Conservation (phyloP, 2,888 invertebrate genomes). For the Lithosia quadra region DNA sequence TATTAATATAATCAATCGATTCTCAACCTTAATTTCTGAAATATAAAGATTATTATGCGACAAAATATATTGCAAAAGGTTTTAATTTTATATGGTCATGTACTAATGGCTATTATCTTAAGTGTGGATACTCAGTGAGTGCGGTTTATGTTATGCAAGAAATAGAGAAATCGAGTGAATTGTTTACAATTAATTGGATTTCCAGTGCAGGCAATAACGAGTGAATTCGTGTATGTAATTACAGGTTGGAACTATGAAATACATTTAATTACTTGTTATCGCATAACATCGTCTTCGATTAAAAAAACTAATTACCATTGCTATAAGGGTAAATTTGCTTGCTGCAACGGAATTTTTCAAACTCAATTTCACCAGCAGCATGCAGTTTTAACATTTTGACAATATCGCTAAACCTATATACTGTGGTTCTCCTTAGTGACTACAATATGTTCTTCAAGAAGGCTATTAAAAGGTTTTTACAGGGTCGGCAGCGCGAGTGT, state of each 20-base stretch:
- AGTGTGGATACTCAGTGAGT: constrained; percentile 36
- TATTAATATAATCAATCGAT: constrained; percentile 33
- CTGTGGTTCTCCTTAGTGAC: too few relatives aligned
- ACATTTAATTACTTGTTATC: constrained; percentile 3
- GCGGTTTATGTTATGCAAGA: constrained; percentile 47
- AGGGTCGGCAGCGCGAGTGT: too few relatives aligned
- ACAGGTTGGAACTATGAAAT: constrained; percentile 8
- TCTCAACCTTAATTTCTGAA: constrained; percentile 42
- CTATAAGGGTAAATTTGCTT: too few relatives aligned
- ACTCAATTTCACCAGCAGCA: too few relatives aligned
- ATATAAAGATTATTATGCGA: constrained; percentile 37
- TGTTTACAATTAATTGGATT: constrained; percentile 35
- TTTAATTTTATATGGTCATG: constrained; percentile 42
- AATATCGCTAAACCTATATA: too few relatives aligned
- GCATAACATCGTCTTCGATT: background rate
- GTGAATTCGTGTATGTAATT: constrained; percentile 7
- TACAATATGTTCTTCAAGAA: too few relatives aligned
- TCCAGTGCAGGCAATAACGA: constrained; percentile 13
- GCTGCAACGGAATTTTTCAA: too few relatives aligned
- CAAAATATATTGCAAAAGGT: constrained; percentile 14
- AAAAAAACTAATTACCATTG: background rate
- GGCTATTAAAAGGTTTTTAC: too few relatives aligned
- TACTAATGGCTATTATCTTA: constrained; percentile 43
- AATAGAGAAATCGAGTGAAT: constrained; percentile 29
- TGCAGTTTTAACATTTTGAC: too few relatives aligned